Evolutionary conservation across 2,797 vertebrate species (phyloP).

Genomic region (Buphagus erythrorhynchus): DNA sequence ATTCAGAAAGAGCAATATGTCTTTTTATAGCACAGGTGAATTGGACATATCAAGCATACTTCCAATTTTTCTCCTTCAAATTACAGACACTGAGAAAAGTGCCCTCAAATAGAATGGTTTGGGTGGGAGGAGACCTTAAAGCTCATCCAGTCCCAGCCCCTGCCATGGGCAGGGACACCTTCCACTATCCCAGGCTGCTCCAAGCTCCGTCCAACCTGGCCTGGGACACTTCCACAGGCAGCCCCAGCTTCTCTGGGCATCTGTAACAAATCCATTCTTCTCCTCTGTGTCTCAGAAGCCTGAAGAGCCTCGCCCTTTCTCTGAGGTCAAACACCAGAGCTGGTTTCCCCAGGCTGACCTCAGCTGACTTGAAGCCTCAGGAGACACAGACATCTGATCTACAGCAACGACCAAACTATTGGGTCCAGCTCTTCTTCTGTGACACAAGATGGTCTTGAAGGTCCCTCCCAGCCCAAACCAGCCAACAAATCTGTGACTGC

Average conservation of each 20-base stretch:
- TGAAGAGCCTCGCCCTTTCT: neutral
- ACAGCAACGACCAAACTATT: rapidly evolving
- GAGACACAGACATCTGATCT: neutral
- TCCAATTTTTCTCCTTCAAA: neutral
- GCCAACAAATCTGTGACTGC: rapidly evolving
- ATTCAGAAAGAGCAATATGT: neutral
- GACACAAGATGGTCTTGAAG: neutral
- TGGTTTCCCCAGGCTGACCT: neutral
- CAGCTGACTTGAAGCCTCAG: neutral
- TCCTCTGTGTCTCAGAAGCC: neutral
- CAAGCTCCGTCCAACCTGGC: rapidly evolving
- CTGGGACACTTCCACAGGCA: neutral
- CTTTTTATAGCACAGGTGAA: neutral
- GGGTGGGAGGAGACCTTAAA: neutral
- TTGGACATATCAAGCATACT: rapidly evolving
- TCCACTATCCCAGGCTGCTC: rapidly evolving
- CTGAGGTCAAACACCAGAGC: neutral
- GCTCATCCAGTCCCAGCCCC: rapidly evolving
- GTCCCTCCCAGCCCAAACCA: neutral
- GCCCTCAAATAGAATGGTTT: neutral
- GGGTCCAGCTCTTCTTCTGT: neutral
- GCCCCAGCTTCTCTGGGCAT: neutral
- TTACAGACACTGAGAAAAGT: neutral
- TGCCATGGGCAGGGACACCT: neutral
- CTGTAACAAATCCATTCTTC: neutral